Evolutionary conservation across 2,113 vertebrate genomes (phyloP).

Genomic region (Lichenostomus cassidix): DNA sequence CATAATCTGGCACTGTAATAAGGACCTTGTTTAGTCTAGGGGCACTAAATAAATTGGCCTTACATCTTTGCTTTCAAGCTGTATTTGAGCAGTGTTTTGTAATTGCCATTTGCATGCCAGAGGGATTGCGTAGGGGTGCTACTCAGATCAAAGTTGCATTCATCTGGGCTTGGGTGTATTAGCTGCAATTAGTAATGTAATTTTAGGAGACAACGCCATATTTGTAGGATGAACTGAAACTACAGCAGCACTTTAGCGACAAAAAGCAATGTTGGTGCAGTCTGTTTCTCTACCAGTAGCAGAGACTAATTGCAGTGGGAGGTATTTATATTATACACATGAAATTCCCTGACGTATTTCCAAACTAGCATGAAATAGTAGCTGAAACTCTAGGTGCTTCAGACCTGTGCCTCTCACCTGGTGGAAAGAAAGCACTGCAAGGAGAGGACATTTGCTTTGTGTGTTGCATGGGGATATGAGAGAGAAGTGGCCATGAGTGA

Average conservation of each 20-base stretch:
- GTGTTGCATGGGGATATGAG: rapidly evolving
- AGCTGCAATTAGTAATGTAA: slow-evolving; percentile 56
- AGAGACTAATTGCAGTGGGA: background rate
- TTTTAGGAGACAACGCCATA: slow-evolving; percentile 54
- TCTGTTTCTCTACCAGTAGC: background rate
- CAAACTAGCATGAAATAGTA: background rate
- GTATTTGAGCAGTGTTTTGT: slow-evolving; percentile 22
- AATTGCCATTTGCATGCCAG: slow-evolving; percentile 56
- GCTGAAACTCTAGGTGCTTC: background rate
- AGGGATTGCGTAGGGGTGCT: slow-evolving; percentile 49
- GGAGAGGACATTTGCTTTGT: background rate
- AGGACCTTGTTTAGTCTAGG: slow-evolving; percentile 56
- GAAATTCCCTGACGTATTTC: background rate
- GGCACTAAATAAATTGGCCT: slow-evolving; percentile 39
- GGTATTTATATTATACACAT: background rate
- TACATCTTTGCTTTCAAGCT: slow-evolving; percentile 47
- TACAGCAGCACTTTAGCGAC: background rate
- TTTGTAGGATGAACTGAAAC: slow-evolving; percentile 36
- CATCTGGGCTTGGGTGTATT: slow-evolving; percentile 28
- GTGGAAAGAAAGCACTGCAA: background rate
- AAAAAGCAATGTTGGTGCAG: background rate
- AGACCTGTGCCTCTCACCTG: background rate
- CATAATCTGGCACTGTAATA: slow-evolving; percentile 45
- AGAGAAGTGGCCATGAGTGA: background rate
- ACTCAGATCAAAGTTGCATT: slow-evolving; percentile 48